A percentile compares a stretch with the other conserved stretches of the same genome.
Conservation (phyloP, 2,113 vertebrate species). For the Lycaon pictus region DNA sequence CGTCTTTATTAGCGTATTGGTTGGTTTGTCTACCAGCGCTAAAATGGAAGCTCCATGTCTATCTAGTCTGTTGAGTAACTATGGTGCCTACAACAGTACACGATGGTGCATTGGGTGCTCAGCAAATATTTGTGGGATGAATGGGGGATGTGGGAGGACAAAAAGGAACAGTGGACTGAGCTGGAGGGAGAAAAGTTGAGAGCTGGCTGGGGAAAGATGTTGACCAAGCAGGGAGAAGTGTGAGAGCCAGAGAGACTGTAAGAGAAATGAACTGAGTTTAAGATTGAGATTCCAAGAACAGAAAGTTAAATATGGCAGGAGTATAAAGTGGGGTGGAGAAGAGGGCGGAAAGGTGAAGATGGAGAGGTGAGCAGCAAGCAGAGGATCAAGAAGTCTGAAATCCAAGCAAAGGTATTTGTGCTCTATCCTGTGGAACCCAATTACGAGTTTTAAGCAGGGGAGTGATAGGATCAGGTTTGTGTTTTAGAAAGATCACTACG, state of each 20-base stretch:
- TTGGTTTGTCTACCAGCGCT: neutral
- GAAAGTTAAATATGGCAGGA: neutral
- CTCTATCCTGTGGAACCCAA: constrained; percentile 4
- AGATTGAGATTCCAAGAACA: neutral
- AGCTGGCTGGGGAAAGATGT: neutral
- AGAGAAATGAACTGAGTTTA: neutral
- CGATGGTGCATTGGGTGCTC: neutral
- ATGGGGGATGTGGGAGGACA: neutral
- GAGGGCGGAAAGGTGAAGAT: neutral
- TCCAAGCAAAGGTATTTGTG: neutral
- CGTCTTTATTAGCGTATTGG: neutral
- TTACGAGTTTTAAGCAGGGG: constrained; percentile 52
- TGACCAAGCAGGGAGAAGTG: neutral
- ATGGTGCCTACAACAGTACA: neutral
- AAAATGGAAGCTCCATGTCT: neutral
- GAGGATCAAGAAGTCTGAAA: neutral
- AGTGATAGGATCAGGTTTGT: constrained; percentile 56
- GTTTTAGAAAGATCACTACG: constrained; percentile 49
- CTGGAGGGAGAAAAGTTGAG: neutral
- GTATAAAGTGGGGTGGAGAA: neutral
- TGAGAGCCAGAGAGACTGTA: neutral
- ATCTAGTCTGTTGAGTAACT: neutral
- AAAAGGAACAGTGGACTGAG: neutral
- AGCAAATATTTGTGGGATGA: neutral
- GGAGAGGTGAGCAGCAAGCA: neutral